These are phyloP conservation scores for Tachuris rubrigastra DNA, from an alignment of 2,113 vertebrate genomes.

Conservation along the genomic window DNA sequence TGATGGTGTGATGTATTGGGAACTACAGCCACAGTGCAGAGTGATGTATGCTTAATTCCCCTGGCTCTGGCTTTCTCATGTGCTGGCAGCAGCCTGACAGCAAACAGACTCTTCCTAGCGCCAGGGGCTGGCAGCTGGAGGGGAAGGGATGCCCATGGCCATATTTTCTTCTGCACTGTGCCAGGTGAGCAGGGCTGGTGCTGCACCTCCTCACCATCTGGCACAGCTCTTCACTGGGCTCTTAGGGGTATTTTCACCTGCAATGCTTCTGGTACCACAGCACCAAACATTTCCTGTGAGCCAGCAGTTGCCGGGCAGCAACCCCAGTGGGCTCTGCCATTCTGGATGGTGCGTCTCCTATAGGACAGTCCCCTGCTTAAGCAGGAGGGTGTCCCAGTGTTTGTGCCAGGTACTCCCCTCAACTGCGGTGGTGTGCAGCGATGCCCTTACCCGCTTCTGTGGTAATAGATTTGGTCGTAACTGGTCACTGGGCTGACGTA, in stretches of 20 bases:
- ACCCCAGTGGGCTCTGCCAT: rapidly evolving
- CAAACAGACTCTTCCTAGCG: background rate
- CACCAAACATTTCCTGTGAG: background rate
- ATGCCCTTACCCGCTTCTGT: background rate
- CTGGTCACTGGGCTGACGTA: rapidly evolving
- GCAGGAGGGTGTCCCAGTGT: background rate
- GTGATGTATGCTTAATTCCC: background rate
- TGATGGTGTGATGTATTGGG: background rate
- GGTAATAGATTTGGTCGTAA: background rate
- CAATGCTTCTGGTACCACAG: background rate
- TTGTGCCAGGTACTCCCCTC: background rate
- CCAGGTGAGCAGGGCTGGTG: background rate
- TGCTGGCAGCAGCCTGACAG: rapidly evolving
- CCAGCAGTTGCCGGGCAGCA: background rate
- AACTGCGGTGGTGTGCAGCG: rapidly evolving
- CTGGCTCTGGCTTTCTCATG: background rate
- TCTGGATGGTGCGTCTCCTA: background rate
- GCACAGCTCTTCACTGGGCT: background rate
- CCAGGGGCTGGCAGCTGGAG: background rate
- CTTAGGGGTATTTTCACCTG: background rate
- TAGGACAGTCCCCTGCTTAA: rapidly evolving
- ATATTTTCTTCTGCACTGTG: background rate
- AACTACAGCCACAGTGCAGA: background rate
- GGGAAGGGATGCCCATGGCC: background rate
- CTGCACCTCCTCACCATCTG: background rate